Base-by-base conservation (phyloP, 2,797 vertebrate genomes). In the Melanotaenia maccullochi region DNA sequence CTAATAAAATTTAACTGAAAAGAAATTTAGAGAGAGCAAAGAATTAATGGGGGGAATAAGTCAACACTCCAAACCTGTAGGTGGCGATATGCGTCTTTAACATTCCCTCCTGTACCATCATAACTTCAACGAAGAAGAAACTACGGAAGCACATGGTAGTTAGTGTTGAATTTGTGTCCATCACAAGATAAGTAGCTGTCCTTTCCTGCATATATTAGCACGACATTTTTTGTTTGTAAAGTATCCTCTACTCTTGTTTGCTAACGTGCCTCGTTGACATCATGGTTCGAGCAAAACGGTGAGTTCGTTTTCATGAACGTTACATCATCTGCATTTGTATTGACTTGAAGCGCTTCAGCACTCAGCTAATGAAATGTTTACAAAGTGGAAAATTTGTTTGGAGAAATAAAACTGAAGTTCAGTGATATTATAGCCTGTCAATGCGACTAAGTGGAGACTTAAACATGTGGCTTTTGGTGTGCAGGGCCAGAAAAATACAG, bases 221-320 rank as follows among this genome's bases (percentile, higher is more conserved):
- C 5, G 1, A n/a, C 8, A 1, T 1, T 1, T 55, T 22, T 11
- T 28, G 3, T 3, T 14, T 5, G 24, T 25, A 25, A 18, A 3
- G 18, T 16, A 12, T 42, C 25, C 1, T 5, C 1, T 40, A 12
- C 25, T 20, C 12, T 20, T 11, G 9, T 12, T 42, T 7, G 4
- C 25, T 6, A 28, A 33, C 11, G 18, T 24, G 1, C 11, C 9
- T 52, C 13, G 11, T 13, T 63, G 6, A 5, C 79, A 89, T 25
- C 69, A 95, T 95, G 94, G 94, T 93, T 60, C 90, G 94, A 81
- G 81, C 75, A 2, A 76, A 55, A 77, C 87, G 93, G 94, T 95
- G 73, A 76, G 90, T 25, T 4, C 1, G 28, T 64, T 33, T 36
- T 2, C 5, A 14, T 64, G 24, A 38, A 28, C 30, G 24, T 24